A percentile compares a stretch with the other conserved stretches of the same genome.
Conservation (phyloP, 2,888 invertebrate genomes). For the Orchesellides sinensis region DNA sequence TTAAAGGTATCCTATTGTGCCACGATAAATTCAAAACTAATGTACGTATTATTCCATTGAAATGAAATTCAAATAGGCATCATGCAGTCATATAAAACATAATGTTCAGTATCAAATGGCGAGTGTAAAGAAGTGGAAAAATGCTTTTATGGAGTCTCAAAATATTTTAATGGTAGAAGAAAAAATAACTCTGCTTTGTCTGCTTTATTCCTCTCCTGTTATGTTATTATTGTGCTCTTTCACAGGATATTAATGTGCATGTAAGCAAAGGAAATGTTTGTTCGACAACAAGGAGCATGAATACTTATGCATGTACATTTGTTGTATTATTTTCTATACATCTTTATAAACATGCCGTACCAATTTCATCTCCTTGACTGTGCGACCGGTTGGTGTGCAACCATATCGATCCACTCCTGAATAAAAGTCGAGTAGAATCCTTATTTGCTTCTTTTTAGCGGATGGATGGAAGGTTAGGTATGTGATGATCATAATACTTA, state of each 20-base stretch:
- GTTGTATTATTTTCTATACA: slow-evolving; percentile 11
- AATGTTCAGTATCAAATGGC: background rate
- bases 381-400: slow-evolving; percentile 22
- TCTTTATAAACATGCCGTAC: slow-evolving; percentile 14
- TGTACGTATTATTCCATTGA: too few species aligned
- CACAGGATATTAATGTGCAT: background rate
- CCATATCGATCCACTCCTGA: slow-evolving; percentile 30
- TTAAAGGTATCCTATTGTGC: too few species aligned
- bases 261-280: slow-evolving; percentile 4
- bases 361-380: slow-evolving; percentile 22
- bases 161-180: background rate
- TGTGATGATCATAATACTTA: background rate
- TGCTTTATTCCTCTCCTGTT: background rate
- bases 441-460: background rate
- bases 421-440: slow-evolving; percentile 3
- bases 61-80: too few species aligned
- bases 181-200: background rate
- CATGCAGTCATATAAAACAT: too few species aligned
- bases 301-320: too few species aligned
- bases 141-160: slow-evolving; percentile 3
- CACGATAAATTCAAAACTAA: too few species aligned
- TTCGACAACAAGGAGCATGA: background rate
- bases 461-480: background rate
- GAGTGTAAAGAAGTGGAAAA: background rate
- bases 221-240: background rate